Conservation (phyloP, 2,888 invertebrate species). For the Uloborus plumipes region DNA sequence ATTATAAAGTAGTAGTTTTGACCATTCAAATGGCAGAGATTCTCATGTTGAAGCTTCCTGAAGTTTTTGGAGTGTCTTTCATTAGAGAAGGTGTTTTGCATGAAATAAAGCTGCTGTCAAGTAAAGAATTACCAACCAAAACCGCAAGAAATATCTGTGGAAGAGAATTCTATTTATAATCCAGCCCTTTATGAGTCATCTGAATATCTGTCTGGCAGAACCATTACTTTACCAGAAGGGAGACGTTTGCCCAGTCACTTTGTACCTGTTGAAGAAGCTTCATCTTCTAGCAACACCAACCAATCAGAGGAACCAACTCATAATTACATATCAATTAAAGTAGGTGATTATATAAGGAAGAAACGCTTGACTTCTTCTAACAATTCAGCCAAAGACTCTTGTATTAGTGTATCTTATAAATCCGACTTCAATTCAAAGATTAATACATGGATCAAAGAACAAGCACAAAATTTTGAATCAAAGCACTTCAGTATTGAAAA, state of each 20-base stretch:
- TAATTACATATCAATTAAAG: constrained; percentile 28
- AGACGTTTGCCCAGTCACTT: neutral
- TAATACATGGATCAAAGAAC: constrained; percentile 90
- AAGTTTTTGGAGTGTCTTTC: constrained; percentile 95
- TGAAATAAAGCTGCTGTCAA: constrained; percentile 81
- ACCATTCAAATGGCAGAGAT: constrained; percentile 97
- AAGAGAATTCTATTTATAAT: constrained; percentile 31
- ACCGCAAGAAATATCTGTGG: constrained; percentile 17
- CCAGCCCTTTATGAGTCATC: constrained; percentile 26
- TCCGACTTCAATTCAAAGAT: constrained; percentile 85
- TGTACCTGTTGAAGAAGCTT: neutral
- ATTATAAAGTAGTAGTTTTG: constrained; percentile 95
- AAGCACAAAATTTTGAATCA: constrained; percentile 74
- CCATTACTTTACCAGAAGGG: constrained; percentile 22
- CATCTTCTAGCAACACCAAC: constrained; percentile 17
- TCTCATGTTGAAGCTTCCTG: constrained; percentile 94
- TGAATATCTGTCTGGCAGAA: constrained; percentile 12
- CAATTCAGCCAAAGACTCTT: constrained; percentile 21
- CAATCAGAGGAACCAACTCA: constrained; percentile 22
- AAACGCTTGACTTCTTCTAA: constrained; percentile 7
- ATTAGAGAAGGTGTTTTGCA: constrained; percentile 96
- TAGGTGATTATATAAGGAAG: neutral
- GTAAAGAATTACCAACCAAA: constrained; percentile 37
- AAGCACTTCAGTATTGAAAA: constrained; percentile 77
- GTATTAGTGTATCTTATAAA: constrained; percentile 75